phyloP scores from a whole-genome alignment of 2,797 vertebrate species.

The Pristis pectinata region DNA sequence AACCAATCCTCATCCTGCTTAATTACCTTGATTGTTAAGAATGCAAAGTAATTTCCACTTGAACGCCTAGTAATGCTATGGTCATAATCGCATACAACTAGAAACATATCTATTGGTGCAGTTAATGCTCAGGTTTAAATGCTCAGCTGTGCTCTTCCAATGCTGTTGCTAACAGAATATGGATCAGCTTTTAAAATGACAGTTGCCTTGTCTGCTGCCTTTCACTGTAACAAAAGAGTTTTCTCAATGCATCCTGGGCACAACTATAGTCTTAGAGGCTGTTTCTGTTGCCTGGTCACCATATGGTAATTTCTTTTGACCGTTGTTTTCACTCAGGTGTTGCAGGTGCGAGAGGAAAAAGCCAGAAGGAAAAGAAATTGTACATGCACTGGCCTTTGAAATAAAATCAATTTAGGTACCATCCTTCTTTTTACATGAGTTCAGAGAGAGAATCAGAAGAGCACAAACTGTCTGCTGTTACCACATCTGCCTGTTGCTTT shows the following conservation, averaged over 20 bases:
- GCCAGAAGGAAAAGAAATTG: not conserved
- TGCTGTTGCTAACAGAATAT: not conserved
- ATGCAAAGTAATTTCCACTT: not conserved
- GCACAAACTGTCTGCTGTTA: not conserved
- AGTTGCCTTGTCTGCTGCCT: not conserved
- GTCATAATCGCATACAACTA: not conserved
- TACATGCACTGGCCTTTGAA: not conserved
- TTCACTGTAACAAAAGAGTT: not conserved
- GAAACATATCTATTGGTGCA: not conserved
- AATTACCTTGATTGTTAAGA: not conserved
- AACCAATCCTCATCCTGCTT: not conserved
- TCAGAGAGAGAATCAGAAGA: not conserved
- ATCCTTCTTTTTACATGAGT: not conserved
- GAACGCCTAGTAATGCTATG: not conserved
- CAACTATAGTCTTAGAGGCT: not conserved
- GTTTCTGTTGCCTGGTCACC: slow-evolving; percentile 19
- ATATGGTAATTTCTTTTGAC: not conserved
- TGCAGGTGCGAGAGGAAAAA: slow-evolving; percentile 1
- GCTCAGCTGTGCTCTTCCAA: not conserved
- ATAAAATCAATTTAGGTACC: not conserved
- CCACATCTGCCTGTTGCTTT: not conserved
- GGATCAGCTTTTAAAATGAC: not conserved
- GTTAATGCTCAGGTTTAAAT: not conserved
- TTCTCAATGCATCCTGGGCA: not conserved
- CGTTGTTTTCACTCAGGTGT: slow-evolving; percentile 5